A percentile compares a stretch with the other conserved stretches of the same genome.
Conservation (phyloP, 1,140 invertebrate species). For the Papilio machaon region DNA sequence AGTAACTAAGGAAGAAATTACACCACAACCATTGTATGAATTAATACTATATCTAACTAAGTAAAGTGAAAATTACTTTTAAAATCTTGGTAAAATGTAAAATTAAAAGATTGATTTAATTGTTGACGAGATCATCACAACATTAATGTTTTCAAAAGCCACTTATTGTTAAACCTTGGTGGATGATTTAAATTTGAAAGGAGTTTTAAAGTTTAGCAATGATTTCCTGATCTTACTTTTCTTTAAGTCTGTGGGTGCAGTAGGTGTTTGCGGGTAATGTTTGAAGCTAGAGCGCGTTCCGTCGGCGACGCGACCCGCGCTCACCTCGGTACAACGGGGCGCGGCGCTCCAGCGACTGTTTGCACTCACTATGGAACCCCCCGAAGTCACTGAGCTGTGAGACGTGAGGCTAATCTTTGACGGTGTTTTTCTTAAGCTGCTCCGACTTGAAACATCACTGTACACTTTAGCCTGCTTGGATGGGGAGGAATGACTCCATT, state of each 20-base stretch:
- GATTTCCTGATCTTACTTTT: constrained; percentile 74
- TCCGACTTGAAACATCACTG: constrained; percentile 65
- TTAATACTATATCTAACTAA: constrained; percentile 21
- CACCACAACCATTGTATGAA: constrained; percentile 35
- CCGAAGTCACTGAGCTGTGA: constrained; percentile 61
- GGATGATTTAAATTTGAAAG: constrained; percentile 76
- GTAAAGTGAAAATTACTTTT: constrained; percentile 36
- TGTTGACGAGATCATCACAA: not conserved
- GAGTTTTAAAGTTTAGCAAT: constrained; percentile 78
- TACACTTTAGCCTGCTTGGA: constrained; percentile 73
- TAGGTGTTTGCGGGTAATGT: constrained; percentile 55
- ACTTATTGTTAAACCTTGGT: constrained; percentile 60
- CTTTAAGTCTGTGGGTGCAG: constrained; percentile 59
- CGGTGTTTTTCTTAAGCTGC: constrained; percentile 64
- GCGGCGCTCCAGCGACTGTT: constrained; percentile 63
- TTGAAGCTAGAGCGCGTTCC: constrained; percentile 54
- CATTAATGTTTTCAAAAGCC: not conserved
- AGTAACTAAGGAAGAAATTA: not conserved
- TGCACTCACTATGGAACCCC: constrained; percentile 50
- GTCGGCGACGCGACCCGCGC: constrained; percentile 52
- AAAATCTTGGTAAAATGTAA: not conserved
- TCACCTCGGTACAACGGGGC: constrained; percentile 46
- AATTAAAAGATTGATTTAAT: not conserved
- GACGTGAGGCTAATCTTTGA: constrained; percentile 68
- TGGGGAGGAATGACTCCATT: constrained; percentile 72